phyloP scores from a whole-genome alignment of 2,113 vertebrate genomes.

The Notothenia coriiceps region DNA sequence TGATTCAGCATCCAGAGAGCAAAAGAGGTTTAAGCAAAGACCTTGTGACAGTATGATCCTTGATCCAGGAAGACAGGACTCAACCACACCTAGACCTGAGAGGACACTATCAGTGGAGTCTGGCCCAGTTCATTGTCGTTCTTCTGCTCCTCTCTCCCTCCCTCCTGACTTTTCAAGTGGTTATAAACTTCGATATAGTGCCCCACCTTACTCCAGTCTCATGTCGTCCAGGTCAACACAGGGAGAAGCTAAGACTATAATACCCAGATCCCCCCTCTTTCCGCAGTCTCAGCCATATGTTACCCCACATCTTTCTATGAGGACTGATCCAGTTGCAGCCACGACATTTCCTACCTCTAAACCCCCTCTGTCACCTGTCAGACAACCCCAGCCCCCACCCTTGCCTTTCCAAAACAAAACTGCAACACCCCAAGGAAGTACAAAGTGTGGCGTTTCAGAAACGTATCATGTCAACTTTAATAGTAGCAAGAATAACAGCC shows the following conservation, averaged over 20 bases:
- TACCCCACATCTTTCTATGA: constrained; percentile 7
- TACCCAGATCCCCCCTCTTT: constrained; percentile 51
- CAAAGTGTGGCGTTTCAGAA: constrained; percentile 29
- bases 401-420: constrained; percentile 41
- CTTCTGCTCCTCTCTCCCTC: constrained; percentile 59
- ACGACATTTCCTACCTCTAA: background rate
- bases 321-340: constrained; percentile 5
- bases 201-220: constrained; percentile 80
- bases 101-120: constrained; percentile 56
- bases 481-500: background rate
- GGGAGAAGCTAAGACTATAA: constrained; percentile 47
- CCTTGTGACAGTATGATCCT: constrained; percentile 21
- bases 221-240: constrained; percentile 68
- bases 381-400: constrained; percentile 4
- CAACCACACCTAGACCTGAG: constrained; percentile 32
- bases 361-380: constrained; percentile 6
- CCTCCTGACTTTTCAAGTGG: constrained; percentile 70
- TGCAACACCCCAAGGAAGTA: constrained; percentile 10
- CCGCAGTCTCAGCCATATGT: constrained; percentile 38
- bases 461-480: constrained; percentile 37
- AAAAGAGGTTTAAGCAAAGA: constrained; percentile 26
- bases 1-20: constrained; percentile 30
- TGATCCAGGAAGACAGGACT: constrained; percentile 40
- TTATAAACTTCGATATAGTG: constrained; percentile 73
- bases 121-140: constrained; percentile 19